Percentiles rank a stretch among this genome's conserved stretches.
These are phyloP conservation scores for Pollenia amentaria DNA, from an alignment of 2,888 invertebrate species.

Conservation along the genomic window DNA sequence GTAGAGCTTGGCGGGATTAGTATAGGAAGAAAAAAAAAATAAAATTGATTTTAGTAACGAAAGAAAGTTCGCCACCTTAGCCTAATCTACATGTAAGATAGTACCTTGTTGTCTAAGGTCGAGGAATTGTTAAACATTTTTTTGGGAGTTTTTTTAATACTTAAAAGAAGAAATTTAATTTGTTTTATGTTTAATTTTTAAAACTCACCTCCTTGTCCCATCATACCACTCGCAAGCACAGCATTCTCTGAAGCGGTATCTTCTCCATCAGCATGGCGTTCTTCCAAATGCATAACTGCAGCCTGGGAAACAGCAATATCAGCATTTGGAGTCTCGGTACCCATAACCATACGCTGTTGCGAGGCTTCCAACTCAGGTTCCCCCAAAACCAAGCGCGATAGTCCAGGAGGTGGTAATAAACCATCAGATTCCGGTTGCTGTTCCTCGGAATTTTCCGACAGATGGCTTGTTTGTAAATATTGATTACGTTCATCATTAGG, in stretches of 20 bases:
- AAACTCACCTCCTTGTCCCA: conserved; percentile 54
- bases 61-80: too few species aligned
- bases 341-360: conserved; percentile 80
- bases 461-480: conserved; percentile 91
- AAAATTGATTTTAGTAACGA: too few species aligned
- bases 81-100: too few species aligned
- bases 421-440: conserved; percentile 83
- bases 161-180: not conserved
- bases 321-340: conserved; percentile 85
- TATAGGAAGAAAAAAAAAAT: too few species aligned
- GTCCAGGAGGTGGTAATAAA: conserved; percentile 87
- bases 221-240: conserved; percentile 17
- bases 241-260: conserved; percentile 81
- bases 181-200: not conserved
- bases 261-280: conserved; percentile 84
- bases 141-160: not conserved
- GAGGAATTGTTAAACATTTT: not conserved
- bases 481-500: conserved; percentile 90
- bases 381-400: conserved; percentile 88
- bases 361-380: conserved; percentile 87
- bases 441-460: conserved; percentile 86
- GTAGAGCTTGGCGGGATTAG: too few species aligned
- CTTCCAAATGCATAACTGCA: conserved; percentile 85
- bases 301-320: conserved; percentile 86
- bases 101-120: too few species aligned